A percentile compares a stretch with the other conserved stretches of the same genome.
Conservation (phyloP, 2,888 invertebrate genomes). For the Augiades crinisus region DNA sequence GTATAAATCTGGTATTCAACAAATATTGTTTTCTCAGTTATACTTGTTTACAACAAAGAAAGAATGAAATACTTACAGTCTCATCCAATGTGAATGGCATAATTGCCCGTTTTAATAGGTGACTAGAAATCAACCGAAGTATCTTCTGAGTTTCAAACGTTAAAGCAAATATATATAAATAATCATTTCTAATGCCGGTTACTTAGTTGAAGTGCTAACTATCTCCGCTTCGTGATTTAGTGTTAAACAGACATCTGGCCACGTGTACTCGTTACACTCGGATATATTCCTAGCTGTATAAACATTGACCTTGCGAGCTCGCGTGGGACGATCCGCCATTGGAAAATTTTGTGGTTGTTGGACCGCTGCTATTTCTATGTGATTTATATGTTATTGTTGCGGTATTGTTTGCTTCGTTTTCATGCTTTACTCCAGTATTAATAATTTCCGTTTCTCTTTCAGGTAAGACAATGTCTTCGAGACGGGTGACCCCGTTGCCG, state of each 20-base stretch:
- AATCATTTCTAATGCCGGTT: slow-evolving; percentile 3
- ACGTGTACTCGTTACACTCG: slow-evolving; percentile 13
- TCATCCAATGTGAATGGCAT: too few species aligned
- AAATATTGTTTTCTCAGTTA: too few species aligned
- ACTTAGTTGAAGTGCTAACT: slow-evolving; percentile 16
- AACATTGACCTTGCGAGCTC: slow-evolving; percentile 24
- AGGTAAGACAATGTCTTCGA: slow-evolving; percentile 79
- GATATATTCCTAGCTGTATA: slow-evolving; percentile 19
- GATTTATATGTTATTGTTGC: slow-evolving; percentile 2
- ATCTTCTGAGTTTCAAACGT: neutral
- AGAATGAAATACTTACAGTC: too few species aligned
- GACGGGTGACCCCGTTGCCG: slow-evolving; percentile 62
- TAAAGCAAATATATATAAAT: slow-evolving; percentile 1
- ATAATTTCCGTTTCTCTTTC: slow-evolving; percentile 53
- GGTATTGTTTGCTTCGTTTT: neutral
- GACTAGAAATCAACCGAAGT: neutral
- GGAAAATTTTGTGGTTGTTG: slow-evolving; percentile 24
- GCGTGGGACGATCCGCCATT: slow-evolving; percentile 16
- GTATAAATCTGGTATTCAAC: too few species aligned
- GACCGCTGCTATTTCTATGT: slow-evolving; percentile 6
- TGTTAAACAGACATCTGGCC: slow-evolving; percentile 21
- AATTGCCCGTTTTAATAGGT: too few species aligned
- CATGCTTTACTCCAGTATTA: slow-evolving; percentile 2
- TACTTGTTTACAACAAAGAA: too few species aligned
- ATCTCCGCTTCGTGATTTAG: slow-evolving; percentile 13